Base-by-base conservation (phyloP, 2,888 invertebrate species). In the Spodoptera littoralis region DNA sequence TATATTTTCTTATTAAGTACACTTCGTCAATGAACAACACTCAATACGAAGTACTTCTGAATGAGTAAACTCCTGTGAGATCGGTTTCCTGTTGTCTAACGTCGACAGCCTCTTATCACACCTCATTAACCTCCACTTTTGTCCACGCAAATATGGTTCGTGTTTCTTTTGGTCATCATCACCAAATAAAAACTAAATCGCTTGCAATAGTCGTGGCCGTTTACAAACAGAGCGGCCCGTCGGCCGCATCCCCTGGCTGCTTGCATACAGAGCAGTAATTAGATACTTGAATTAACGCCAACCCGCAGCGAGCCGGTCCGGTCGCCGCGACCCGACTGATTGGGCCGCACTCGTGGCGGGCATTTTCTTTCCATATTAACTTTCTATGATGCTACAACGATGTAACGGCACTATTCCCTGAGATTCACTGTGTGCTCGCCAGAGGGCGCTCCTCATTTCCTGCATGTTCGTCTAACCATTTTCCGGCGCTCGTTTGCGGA, bases 181-280 rank as follows among this genome's bases (percentile, higher is more conserved):
- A 27, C 49, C 24, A 56, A 63, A 64, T 68, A 62, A 66, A 60
- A 61, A 27, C 30, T 11, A 36, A 52, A 36, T 50, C 36, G 27
- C 46, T 58, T 13, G 47, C 46, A 22, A 57, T 27, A 41, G 60
- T 12, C 50, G 52, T 6, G 27, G 27, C 13, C 49, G 50, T 47
- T 68, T 60, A 48, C 56, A 52, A 59, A 22, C 64, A 36, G 46
- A 30, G 58, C 56, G 54, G 57, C 18, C 18, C 18, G 18, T 47
- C 24, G 24, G 59, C 47, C 24, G 13, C 61, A 54, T 59, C 53
- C 30, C 43, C 44, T 9, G 48, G 36, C 48, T 60, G 52, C 68
- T 74, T 78, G 70, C 78, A 76, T 65, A 66, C 60, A 52, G 53
- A 76, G 22, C 67, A 65, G 60, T 74, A 66, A 78, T 72, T 74